Evolutionary conservation across 53 echinoderm and acorn worm genomes (phyloP).

Genomic region (Astropecten irregularis): DNA sequence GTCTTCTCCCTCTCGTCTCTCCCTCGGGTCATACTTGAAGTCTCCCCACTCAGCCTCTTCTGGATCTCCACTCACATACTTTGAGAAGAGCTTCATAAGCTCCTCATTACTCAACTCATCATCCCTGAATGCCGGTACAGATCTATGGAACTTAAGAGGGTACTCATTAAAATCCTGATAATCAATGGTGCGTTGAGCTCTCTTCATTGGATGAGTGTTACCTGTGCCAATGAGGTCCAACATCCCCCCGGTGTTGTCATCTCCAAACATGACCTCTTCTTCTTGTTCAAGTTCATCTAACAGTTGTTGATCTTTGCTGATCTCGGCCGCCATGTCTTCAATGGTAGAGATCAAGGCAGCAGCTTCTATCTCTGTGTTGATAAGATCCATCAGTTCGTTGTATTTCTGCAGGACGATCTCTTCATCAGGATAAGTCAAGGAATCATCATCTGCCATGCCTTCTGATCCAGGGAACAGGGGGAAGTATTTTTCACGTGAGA

Average conservation of each 20-base stretch:
- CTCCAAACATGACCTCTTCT: conserved; percentile 7
- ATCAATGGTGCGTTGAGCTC: conserved; percentile 30
- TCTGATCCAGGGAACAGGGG: conserved; percentile 22
- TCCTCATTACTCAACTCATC: conserved; percentile 21
- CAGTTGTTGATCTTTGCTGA: conserved; percentile 16
- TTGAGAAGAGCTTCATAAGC: conserved; percentile 5
- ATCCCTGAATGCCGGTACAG: background rate
- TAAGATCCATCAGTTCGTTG: conserved; percentile 28
- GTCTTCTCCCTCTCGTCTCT: conserved; percentile 42
- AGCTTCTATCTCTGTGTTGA: conserved; percentile 23
- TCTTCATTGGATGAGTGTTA: conserved; percentile 1
- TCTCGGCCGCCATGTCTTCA: conserved; percentile 36
- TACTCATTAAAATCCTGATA: conserved; percentile 50
- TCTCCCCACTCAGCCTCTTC: conserved; percentile 45
- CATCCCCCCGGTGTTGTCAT: background rate
- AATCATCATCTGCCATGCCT: conserved; percentile 15
- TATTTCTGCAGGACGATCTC: background rate
- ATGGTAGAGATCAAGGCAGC: conserved; percentile 26
- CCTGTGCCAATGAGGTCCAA: background rate
- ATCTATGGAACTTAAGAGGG: conserved; percentile 29
- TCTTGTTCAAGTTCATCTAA: conserved; percentile 11
- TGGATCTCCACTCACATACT: background rate
- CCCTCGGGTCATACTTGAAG: conserved; percentile 10
- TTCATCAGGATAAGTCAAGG: background rate
- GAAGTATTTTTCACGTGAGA: conserved; percentile 46